A percentile compares a stretch with the other conserved stretches of the same genome.
Conservation (phyloP, 1,140 invertebrate species). For the Monomorium pharaonis region DNA sequence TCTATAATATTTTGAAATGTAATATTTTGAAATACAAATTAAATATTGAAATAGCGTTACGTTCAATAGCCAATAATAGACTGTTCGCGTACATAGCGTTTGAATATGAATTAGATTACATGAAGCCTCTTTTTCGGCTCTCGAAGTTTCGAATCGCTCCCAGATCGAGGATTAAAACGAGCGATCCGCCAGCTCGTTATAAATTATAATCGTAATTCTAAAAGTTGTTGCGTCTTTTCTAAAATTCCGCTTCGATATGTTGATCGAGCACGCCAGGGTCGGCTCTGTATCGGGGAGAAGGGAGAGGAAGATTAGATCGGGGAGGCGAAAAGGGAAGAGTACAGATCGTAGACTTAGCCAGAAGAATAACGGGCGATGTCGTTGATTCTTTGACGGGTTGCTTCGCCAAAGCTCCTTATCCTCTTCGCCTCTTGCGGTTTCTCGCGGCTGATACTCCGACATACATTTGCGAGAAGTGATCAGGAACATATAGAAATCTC, state of each 20-base stretch:
- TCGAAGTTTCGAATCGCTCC: neutral
- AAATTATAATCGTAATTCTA: conserved; percentile 53
- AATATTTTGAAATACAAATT: neutral
- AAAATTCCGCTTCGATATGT: conserved; percentile 30
- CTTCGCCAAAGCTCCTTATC: neutral
- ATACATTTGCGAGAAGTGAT: neutral
- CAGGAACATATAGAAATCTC: conserved; percentile 27
- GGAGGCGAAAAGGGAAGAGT: conserved; percentile 58
- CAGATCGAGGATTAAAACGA: neutral
- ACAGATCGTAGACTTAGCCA: conserved; percentile 43
- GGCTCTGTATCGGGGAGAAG: conserved; percentile 63
- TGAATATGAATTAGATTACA: neutral
- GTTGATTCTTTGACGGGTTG: neutral
- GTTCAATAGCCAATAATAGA: neutral
- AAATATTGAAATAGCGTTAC: neutral
- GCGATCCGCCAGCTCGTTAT: conserved; percentile 15
- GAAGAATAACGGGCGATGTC: conserved; percentile 42
- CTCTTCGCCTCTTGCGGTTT: neutral
- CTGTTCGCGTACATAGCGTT: neutral
- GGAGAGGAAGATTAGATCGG: conserved; percentile 74
- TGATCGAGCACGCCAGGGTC: conserved; percentile 65
- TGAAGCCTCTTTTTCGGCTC: conserved; percentile 7
- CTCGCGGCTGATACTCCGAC: neutral
- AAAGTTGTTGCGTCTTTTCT: conserved; percentile 17
- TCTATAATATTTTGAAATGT: neutral